Evolutionary conservation across 2,113 vertebrate genomes (phyloP).

Genomic region (Pristiophorus japonicus): DNA sequence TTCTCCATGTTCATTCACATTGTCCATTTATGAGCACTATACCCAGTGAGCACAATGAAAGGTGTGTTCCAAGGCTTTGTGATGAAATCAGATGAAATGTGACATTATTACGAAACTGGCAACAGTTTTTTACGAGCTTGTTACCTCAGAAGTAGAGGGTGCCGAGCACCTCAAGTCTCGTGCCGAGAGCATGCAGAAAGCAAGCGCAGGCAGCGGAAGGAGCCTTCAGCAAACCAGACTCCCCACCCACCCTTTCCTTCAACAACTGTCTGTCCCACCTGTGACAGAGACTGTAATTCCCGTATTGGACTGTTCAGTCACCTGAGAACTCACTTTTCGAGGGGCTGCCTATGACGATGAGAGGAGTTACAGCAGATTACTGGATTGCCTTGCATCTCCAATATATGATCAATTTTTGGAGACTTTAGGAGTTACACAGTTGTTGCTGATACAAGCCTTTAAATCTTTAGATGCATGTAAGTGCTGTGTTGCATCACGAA

Average conservation of each 20-base stretch:
- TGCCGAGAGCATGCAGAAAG: no score
- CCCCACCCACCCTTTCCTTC: no score
- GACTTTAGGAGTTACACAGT: not conserved
- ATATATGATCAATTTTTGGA: not conserved
- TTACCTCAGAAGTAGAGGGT: not conserved
- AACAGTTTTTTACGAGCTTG: no score
- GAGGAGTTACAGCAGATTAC: no score
- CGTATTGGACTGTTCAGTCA: no score
- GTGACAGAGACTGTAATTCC: no score
- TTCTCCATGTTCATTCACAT: not conserved
- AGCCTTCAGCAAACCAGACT: no score
- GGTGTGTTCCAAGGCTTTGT: not conserved
- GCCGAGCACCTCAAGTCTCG: no score
- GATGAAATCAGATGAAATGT: not conserved
- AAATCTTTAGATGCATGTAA: not conserved
- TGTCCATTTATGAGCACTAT: not conserved
- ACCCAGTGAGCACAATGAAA: not conserved
- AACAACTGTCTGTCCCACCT: no score
- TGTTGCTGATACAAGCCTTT: not conserved
- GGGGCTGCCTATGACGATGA: no score
- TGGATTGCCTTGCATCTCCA: not conserved
- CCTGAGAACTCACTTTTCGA: no score
- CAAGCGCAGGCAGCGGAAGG: no score
- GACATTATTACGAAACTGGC: not conserved
- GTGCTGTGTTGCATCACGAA: not conserved